Conservation (phyloP, 1,140 invertebrate genomes). For the Venturia canescens region DNA sequence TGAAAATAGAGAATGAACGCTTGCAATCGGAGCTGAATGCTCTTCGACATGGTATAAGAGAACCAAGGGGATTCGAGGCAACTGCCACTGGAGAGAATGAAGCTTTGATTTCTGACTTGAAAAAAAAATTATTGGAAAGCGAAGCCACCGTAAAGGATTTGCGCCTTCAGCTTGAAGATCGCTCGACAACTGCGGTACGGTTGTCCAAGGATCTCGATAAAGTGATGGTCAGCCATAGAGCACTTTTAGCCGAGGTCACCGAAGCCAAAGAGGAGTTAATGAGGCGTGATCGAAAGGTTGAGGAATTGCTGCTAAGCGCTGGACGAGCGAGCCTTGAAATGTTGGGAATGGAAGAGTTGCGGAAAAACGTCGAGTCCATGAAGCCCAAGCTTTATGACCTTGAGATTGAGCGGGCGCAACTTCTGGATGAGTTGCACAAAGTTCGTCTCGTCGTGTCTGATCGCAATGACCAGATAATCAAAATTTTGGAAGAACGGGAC, state of each 20-base stretch:
- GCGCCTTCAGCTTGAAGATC: constrained; percentile 51
- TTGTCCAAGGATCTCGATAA: constrained; percentile 56
- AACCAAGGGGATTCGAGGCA: background rate
- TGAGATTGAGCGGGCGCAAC: constrained; percentile 51
- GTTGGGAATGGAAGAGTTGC: constrained; percentile 48
- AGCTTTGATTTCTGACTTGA: constrained; percentile 55
- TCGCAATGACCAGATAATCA: constrained; percentile 61
- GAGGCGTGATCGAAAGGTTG: constrained; percentile 61
- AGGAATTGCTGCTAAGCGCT: constrained; percentile 49
- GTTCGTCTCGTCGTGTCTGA: constrained; percentile 52
- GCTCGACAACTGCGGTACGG: constrained; percentile 21
- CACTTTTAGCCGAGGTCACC: constrained; percentile 46
- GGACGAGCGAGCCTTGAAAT: constrained; percentile 51
- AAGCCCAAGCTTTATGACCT: constrained; percentile 58
- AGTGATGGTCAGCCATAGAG: constrained; percentile 49
- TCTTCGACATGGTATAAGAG: constrained; percentile 47
- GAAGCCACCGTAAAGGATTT: constrained; percentile 56
- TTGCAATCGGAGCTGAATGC: constrained; percentile 53
- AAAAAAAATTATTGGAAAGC: constrained; percentile 57
- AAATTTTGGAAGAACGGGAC: constrained; percentile 57
- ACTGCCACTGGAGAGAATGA: constrained; percentile 53
- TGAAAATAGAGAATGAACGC: constrained; percentile 60
- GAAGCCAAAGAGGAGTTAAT: constrained; percentile 58
- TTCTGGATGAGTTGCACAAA: constrained; percentile 57
- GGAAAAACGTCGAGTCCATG: constrained; percentile 57